Evolutionary conservation across 2,113 vertebrate genomes (phyloP).

Genomic region (Serinus canaria): DNA sequence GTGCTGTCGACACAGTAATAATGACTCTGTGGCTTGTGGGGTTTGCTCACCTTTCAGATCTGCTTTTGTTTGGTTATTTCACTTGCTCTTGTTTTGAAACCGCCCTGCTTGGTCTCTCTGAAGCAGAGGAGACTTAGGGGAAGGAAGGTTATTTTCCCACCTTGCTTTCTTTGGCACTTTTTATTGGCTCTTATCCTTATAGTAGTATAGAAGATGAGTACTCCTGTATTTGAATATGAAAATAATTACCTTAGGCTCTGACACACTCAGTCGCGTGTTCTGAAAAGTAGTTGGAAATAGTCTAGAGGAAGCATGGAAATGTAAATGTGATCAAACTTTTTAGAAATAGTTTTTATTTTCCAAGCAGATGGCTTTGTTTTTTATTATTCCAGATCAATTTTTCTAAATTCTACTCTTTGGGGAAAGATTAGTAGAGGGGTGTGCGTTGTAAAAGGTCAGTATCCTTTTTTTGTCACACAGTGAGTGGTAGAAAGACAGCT

Average conservation of each 20-base stretch:
- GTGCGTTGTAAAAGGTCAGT: neutral
- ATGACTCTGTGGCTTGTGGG: constrained; percentile 61
- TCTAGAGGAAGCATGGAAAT: constrained; percentile 26
- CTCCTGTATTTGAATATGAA: constrained; percentile 57
- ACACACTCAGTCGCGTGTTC: constrained; percentile 21
- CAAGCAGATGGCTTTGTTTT: constrained; percentile 34
- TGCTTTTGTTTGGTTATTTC: constrained; percentile 73
- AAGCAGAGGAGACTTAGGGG: constrained; percentile 54
- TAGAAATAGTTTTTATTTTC: constrained; percentile 40
- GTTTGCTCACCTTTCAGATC: constrained; percentile 68
- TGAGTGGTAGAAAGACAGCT: neutral
- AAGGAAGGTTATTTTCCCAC: neutral
- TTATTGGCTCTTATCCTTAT: constrained; percentile 24
- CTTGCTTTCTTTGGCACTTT: constrained; percentile 41
- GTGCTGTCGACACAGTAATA: constrained; percentile 68
- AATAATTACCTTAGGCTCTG: constrained; percentile 60
- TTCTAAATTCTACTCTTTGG: constrained; percentile 2
- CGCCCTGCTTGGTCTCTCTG: constrained; percentile 48
- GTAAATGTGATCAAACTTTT: neutral
- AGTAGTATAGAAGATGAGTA: constrained; percentile 55
- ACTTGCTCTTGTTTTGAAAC: constrained; percentile 69
- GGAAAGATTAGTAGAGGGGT: neutral
- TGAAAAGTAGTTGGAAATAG: constrained; percentile 47
- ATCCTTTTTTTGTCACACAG: neutral
- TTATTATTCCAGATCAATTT: constrained; percentile 37